phyloP scores from a whole-genome alignment of 2,888 invertebrate species.

The Mythimna albipuncta region DNA sequence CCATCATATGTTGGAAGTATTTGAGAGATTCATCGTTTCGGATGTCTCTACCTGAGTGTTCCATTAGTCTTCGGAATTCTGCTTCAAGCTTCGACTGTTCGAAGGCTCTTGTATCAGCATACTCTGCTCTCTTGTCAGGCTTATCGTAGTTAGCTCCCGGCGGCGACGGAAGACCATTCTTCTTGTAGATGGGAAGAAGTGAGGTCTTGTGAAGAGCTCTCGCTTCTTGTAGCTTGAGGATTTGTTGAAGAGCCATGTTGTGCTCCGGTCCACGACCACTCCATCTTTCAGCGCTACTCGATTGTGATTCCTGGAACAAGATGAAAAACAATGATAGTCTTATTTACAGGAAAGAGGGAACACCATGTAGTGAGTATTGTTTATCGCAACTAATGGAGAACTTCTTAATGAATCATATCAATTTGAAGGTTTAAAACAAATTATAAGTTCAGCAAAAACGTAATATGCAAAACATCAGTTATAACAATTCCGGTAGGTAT shows the following conservation, averaged over 20 bases:
- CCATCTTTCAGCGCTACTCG: constrained; percentile 96
- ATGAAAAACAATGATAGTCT: constrained; percentile 39
- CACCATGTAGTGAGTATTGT: background rate
- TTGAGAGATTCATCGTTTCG: constrained; percentile 84
- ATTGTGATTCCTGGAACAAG: constrained; percentile 95
- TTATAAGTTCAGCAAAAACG: constrained; percentile 28
- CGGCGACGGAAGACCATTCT: constrained; percentile 88
- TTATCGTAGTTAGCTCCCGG: constrained; percentile 88
- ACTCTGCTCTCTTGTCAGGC: constrained; percentile 75
- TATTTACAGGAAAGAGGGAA: background rate
- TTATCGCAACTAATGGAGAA: background rate
- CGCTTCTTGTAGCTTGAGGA: constrained; percentile 97
- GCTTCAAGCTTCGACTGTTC: constrained; percentile 90
- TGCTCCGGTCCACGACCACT: constrained; percentile 97
- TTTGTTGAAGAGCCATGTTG: constrained; percentile 97
- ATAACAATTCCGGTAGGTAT: constrained; percentile 33
- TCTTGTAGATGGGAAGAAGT: constrained; percentile 87
- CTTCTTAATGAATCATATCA: background rate
- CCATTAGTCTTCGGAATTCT: constrained; percentile 90
- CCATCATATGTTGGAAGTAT: constrained; percentile 87
- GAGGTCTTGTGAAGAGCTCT: constrained; percentile 92
- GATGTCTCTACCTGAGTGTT: constrained; percentile 88
- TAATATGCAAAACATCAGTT: constrained; percentile 54
- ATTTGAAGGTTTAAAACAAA: constrained; percentile 17
- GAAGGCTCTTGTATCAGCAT: constrained; percentile 83